phyloP scores from a whole-genome alignment of 2,113 vertebrate species.

The Poicephalus gulielmi region DNA sequence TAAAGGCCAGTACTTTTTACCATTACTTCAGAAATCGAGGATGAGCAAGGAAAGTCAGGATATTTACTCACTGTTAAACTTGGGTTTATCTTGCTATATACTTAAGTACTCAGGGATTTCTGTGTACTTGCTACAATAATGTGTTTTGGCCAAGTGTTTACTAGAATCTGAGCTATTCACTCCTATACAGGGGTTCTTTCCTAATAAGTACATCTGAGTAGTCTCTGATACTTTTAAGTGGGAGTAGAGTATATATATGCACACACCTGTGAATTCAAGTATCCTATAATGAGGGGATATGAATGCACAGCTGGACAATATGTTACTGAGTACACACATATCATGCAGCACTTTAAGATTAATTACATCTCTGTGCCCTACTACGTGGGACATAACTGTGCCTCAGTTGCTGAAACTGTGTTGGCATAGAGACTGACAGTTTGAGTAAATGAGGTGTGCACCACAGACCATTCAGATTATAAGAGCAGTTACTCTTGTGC shows the following conservation, averaged over 20 bases:
- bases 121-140: background rate
- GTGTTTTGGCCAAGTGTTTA: background rate
- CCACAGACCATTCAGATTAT: background rate
- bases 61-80: background rate
- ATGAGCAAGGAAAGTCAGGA: background rate
- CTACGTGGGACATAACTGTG: background rate
- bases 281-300: background rate
- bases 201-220: background rate
- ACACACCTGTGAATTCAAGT: background rate
- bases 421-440: background rate
- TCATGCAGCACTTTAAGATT: background rate
- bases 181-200: background rate
- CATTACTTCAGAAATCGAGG: background rate
- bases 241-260: background rate
- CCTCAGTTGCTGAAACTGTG: background rate
- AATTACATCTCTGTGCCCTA: background rate
- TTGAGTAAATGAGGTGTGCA: background rate
- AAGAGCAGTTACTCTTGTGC: background rate
- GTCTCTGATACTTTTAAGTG: background rate
- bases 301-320: background rate
- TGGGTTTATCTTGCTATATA: background rate
- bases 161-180: background rate
- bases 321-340: background rate
- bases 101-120: conserved; percentile 8
- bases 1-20: background rate